Evolutionary conservation across 2,113 vertebrate species (phyloP), one percentile per base, ranked within the genome.

Genomic region (Ceyx melanurus): DNA sequence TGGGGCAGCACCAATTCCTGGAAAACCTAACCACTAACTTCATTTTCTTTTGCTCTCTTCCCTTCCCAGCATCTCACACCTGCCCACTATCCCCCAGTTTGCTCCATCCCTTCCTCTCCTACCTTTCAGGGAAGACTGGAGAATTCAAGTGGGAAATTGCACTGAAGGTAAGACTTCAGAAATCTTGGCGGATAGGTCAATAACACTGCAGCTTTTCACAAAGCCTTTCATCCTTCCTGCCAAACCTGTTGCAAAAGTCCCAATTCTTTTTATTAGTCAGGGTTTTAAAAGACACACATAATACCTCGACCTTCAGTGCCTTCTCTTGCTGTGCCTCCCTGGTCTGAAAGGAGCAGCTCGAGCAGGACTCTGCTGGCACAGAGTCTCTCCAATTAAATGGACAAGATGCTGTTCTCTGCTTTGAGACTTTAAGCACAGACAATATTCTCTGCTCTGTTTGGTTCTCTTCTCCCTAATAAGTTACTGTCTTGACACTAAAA

Each of bases 1-100:
- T 0, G 5, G 7, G 28, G 5, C 35, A 56, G 42, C 31, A 51
- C 0, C 0, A 53, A n/a, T 46, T 75, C 62, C n/a, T 58, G n/a
- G 75, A 75, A 75, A 75, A 58, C 20, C 23, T 64, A 23, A 33
- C 25, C 28, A 28, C 14, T 58, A 9, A 25, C 79, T 68, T 51
- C 5, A 53, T 89, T 53, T 60, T 31, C 10, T 43, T 65, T 42
- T 35, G 5, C 14, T 68, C 29, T 57, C 15, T 57, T 16, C 80
- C 43, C 12, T 70, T 64, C 50, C 37, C 28, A 35, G 16, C 9
- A n/a, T 84, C 33, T 31, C 48, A 29, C 1, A 0, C 13, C 46
- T n/a, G 19, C 29, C 43, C 9, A 17, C 8, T 33, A n/a, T 58
- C 19, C 35, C 31, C 19, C 1, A 0, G 5, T 65, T 46, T 35